These are phyloP conservation scores for Apogon talboti DNA, from an alignment of 2,797 vertebrate species.

Conservation along the genomic window DNA sequence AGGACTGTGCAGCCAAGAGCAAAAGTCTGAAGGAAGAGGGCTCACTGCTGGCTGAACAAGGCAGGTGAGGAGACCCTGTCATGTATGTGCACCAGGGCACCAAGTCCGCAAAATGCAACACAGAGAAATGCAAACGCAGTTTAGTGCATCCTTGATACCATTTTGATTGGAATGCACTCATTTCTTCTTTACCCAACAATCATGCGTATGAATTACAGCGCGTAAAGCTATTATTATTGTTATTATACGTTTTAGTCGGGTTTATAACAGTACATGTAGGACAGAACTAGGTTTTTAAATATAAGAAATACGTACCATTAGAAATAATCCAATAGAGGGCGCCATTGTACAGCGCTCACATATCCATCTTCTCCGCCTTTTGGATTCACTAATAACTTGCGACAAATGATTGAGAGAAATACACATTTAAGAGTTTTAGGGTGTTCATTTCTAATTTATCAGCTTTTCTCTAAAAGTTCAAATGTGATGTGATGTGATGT, in stretches of 20 bases:
- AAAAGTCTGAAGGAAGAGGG: slow-evolving; percentile 91
- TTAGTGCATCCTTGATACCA: neutral
- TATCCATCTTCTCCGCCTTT: neutral
- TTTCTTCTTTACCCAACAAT: too few relatives aligned
- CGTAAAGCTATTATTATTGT: too few relatives aligned
- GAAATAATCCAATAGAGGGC: slow-evolving; percentile 55
- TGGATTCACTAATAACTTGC: neutral
- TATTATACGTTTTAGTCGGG: too few relatives aligned
- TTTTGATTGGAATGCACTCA: too few relatives aligned
- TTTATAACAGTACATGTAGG: too few relatives aligned
- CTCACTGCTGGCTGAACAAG: slow-evolving; percentile 86
- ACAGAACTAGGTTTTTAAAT: neutral
- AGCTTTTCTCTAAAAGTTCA: neutral
- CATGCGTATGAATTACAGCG: too few relatives aligned
- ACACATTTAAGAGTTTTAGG: neutral
- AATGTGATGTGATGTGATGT: too few relatives aligned
- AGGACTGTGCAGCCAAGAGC: slow-evolving; percentile 87
- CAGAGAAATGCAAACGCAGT: neutral
- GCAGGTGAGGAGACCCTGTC: slow-evolving; percentile 81
- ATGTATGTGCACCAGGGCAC: neutral
- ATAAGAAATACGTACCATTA: neutral
- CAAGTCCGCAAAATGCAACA: neutral
- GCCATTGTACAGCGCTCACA: slow-evolving; percentile 25
- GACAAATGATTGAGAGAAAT: neutral
- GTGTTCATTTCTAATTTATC: neutral